Base-by-base conservation (phyloP, 2,888 invertebrate genomes). In the Acanthosoma haemorrhoidale region DNA sequence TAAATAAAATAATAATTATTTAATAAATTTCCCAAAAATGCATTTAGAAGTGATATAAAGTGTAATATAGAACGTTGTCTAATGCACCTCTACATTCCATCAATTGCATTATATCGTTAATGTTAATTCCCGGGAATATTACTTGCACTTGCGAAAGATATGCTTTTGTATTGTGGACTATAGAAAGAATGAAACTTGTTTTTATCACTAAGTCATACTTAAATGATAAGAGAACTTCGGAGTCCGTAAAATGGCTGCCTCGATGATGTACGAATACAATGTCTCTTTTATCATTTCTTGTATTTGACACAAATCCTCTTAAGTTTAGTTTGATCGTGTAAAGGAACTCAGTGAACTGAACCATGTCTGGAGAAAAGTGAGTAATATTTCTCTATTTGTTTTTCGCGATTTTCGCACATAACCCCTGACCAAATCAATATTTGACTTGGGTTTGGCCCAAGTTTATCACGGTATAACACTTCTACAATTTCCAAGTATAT, bases 391-490 rank as follows among this genome's bases (percentile, higher is more conserved):
- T 34, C 11, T 15, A 51, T n/a, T 6, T 36, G 15, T 58, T 67
- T 4, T 1, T 34, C 34, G 43, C 32, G 13, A 21, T 34, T 29
- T 16, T 31, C n/a, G 5, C 31, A 13, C 16, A 51, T 67, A 67
- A 67, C 67, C 67, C 57, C 34, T 31, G 57, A 4, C 57, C 67
- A 67, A 67, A 67, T 67, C 67, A 67, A 67, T 67, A 67, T 67
- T 57, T 57, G 51, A 51, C 32, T 67, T 57, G 67, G 67, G 67
- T 67, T 67, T 51, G 51, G 67, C 67, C 57, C 57, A 31, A 29
- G 43, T 39, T 15, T 64, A 41, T 39, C 43, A 21, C 41, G 29
- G 29, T 43, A 51, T 25, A n/a, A 51, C 29, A 13, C 25, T 4
- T 51, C 13, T 25, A 25, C 6, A 21, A n/a, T 51, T 51, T 51